These are phyloP conservation scores for Diaperis boleti DNA, from an alignment of 2,888 invertebrate species.

Conservation along the genomic window DNA sequence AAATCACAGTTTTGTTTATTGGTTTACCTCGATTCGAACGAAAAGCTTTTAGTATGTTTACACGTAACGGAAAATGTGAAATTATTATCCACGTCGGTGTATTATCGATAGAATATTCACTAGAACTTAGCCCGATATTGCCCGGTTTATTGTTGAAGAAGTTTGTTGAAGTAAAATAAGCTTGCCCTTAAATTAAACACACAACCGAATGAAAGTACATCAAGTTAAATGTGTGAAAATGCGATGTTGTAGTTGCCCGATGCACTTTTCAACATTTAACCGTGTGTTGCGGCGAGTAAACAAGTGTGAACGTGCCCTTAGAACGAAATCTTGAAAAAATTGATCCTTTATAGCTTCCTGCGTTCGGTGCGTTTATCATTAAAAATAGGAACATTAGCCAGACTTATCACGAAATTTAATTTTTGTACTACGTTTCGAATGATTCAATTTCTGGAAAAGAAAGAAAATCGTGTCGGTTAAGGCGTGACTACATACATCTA, in stretches of 20 bases:
- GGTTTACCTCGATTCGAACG: constrained; percentile 48
- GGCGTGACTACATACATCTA: not conserved
- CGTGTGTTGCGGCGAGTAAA: constrained; percentile 14
- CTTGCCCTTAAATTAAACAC: constrained; percentile 49
- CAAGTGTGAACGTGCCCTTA: constrained; percentile 51
- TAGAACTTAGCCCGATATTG: constrained; percentile 56
- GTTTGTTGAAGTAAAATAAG: constrained; percentile 36
- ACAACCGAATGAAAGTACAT: constrained; percentile 32
- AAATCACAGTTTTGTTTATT: constrained; percentile 49
- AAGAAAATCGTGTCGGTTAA: constrained; percentile 28
- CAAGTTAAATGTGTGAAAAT: constrained; percentile 59
- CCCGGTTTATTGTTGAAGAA: constrained; percentile 40
- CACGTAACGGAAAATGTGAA: constrained; percentile 13
- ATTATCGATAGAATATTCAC: constrained; percentile 46
- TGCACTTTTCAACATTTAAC: constrained; percentile 59
- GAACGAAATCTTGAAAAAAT: constrained; percentile 44
- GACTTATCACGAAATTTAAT: constrained; percentile 58
- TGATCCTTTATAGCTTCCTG: constrained; percentile 62
- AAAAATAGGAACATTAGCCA: constrained; percentile 58
- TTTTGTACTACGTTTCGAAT: constrained; percentile 64
- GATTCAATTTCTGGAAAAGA: constrained; percentile 54
- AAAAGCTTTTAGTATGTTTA: not conserved
- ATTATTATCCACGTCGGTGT: constrained; percentile 15
- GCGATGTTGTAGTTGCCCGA: constrained; percentile 60
- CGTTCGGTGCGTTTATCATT: constrained; percentile 53